Evolutionary conservation across 2,797 vertebrate species (phyloP).

Genomic region (Chloroceryle inda): DNA sequence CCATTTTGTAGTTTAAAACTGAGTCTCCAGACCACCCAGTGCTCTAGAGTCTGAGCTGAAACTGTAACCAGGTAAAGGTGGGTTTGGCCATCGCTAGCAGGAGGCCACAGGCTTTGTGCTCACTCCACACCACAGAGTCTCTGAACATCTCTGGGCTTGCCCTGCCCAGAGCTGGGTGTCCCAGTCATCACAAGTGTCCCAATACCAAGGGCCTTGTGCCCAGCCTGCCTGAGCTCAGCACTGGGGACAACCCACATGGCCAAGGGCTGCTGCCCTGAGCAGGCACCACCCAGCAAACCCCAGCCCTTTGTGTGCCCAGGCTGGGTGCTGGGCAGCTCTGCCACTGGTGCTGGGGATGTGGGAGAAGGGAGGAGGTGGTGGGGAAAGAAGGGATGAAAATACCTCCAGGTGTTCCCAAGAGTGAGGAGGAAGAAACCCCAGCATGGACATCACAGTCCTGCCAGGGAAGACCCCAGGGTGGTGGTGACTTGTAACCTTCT

Average conservation of each 20-base stretch:
- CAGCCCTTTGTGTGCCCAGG: background rate
- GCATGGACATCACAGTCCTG: rapidly evolving
- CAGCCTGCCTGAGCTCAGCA: background rate
- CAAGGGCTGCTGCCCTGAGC: background rate
- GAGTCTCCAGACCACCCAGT: background rate
- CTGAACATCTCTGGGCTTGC: background rate
- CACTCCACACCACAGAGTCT: background rate
- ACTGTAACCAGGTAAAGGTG: background rate
- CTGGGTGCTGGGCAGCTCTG: background rate
- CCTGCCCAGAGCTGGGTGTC: background rate
- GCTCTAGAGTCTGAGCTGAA: background rate
- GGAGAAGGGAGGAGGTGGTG: background rate
- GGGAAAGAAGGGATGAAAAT: background rate
- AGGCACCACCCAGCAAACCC: background rate
- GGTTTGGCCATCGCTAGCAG: background rate
- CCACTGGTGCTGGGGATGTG: background rate
- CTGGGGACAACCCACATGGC: background rate
- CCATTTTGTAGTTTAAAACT: background rate
- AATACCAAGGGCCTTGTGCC: background rate
- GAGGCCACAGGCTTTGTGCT: rapidly evolving
- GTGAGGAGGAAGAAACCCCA: background rate
- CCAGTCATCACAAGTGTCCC: background rate
- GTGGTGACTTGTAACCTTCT: background rate
- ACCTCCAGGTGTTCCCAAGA: rapidly evolving
- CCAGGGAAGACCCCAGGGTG: background rate